These are phyloP conservation scores for Agrotis segetum DNA, from an alignment of 2,888 invertebrate species.

Conservation along the genomic window DNA sequence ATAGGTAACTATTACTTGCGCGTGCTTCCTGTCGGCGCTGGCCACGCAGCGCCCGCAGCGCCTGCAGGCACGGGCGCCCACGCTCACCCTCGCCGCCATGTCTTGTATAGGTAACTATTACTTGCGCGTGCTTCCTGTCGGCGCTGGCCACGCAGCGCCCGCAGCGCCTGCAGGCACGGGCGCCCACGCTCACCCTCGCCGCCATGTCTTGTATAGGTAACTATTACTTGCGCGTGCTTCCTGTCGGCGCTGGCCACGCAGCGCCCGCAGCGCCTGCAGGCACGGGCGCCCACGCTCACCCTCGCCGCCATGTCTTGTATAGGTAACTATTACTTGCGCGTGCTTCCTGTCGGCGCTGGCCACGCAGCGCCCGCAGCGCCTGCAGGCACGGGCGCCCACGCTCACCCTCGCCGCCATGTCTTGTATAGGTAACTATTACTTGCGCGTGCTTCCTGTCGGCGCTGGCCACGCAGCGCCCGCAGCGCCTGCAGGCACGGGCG, in stretches of 20 bases:
- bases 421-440: conserved; percentile 23
- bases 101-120: conserved; percentile 25
- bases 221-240: not conserved
- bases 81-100: conserved; percentile 74
- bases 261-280: conserved; percentile 66
- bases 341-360: conserved; percentile 83
- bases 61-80: conserved; percentile 80
- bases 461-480: conserved; percentile 1
- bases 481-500: not conserved
- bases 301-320: conserved; percentile 65
- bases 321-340: too few species aligned
- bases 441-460: not conserved
- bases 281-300: conserved; percentile 62
- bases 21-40: conserved; percentile 82
- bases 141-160: conserved; percentile 1
- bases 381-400: conserved; percentile 80
- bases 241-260: not conserved
- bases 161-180: not conserved
- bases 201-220: conserved; percentile 2
- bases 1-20: too few species aligned
- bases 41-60: conserved; percentile 76
- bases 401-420: conserved; percentile 72
- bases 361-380: conserved; percentile 74
- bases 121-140: not conserved
- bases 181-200: too few species aligned